Conservation (phyloP, 1,140 invertebrate genomes). For the Brachionus calyciflorus region DNA sequence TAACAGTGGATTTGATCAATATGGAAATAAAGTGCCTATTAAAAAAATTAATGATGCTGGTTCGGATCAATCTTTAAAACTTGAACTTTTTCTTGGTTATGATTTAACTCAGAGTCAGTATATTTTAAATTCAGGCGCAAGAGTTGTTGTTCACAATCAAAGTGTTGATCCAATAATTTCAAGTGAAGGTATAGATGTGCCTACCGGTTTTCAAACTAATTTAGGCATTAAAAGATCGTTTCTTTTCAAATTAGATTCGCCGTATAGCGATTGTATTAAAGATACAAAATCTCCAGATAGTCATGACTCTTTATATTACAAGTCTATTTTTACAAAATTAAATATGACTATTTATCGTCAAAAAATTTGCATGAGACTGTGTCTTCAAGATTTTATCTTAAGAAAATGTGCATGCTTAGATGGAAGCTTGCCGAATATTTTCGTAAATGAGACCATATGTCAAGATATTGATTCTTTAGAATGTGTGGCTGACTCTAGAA, state of each 20-base stretch:
- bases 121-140: conserved; percentile 15
- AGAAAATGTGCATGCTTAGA: conserved; percentile 25
- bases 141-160: conserved; percentile 41
- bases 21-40: conserved; percentile 21
- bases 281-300: conserved; percentile 3
- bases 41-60: conserved; percentile 37
- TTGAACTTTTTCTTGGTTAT: conserved; percentile 34
- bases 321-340: conserved; percentile 10
- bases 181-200: conserved; percentile 32
- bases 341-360: conserved; percentile 30
- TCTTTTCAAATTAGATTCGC: conserved; percentile 7
- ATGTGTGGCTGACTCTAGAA: not conserved
- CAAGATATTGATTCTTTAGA: not conserved
- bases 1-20: conserved; percentile 47
- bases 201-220: conserved; percentile 35
- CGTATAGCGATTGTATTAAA: conserved; percentile 24
- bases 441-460: not conserved
- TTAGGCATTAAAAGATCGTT: conserved; percentile 26
- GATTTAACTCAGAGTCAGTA: conserved; percentile 35
- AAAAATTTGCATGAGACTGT: conserved; percentile 36
- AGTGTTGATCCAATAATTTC: not conserved
- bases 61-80: conserved; percentile 29
- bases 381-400: conserved; percentile 36
- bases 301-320: not conserved
- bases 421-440: conserved; percentile 44